Evolutionary conservation across 2,797 vertebrate species (phyloP), one percentile per base, ranked within the genome.

Genomic region (Hypotaenidia okinawae): DNA sequence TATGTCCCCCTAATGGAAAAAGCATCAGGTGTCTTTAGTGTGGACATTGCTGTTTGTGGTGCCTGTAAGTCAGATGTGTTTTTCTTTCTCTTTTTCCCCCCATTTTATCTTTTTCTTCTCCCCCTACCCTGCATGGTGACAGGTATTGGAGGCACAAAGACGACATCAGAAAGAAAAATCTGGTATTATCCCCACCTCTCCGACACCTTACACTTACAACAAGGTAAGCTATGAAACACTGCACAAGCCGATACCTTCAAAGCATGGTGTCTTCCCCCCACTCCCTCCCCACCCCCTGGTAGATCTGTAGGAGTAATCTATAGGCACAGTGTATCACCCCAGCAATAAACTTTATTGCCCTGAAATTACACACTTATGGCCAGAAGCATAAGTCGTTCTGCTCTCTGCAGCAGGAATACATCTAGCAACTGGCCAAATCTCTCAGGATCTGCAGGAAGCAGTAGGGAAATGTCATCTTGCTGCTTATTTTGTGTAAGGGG

Each of bases 171-270:
- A 99, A 94, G 99, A 99, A 96, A 99, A 99, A 95, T 99, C 99
- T 98, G 99, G 99, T 97, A 99, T 99, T 92, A 99, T 99, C 98
- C 99, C 99, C 99, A 99, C 99, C 98, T 99, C 99, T 96, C 99
- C 99, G 81, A 99, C 99, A 90, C 99, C 99, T 81, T 99, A 99
- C 96, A 99, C 99, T 23, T 99, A 99, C 25, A 99, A 99, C 95
- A 99, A 99, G 98, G 99, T 99, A 96, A 95, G 92, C 62, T 49
- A 11, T 18, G 14, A 66, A 57, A 17, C n/a, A 54, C n/a, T 3
- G 33, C 13, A 19, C 54, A 17, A 30, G 54, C 81, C 89, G 25
- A 1, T 8, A 14, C 7, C 30, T 61, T 47, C 57, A 7, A 22
- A 47, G 18, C 37, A 19, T 8, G 39, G 47, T 8, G 6, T 14